Evolutionary conservation across 2,797 vertebrate genomes (phyloP).

Genomic region (Knipowitschia caucasica): DNA sequence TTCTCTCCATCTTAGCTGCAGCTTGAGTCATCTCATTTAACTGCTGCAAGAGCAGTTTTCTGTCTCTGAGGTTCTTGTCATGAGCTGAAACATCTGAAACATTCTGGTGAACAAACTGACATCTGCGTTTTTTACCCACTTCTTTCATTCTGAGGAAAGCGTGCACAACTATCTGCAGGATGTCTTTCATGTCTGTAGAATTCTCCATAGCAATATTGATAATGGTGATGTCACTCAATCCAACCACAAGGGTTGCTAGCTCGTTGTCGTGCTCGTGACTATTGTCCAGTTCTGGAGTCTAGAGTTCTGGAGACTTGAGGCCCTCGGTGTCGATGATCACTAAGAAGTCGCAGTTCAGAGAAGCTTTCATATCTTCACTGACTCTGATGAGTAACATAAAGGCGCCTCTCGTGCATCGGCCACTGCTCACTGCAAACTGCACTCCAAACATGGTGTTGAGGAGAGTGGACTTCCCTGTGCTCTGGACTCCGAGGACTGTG

Average conservation of each 20-base stretch:
- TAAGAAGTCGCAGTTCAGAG: slow-evolving; percentile 41
- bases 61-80: slow-evolving; percentile 73
- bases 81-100: slow-evolving; percentile 61
- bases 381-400: slow-evolving; percentile 78
- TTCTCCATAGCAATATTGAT: slow-evolving; percentile 82
- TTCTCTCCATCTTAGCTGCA: slow-evolving; percentile 68
- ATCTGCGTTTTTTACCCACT: slow-evolving; percentile 65
- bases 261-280: slow-evolving; percentile 71
- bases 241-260: slow-evolving; percentile 78
- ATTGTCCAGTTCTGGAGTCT: slow-evolving; percentile 34
- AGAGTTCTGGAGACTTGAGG: slow-evolving; percentile 64
- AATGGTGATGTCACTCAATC: slow-evolving; percentile 76
- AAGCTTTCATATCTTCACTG: slow-evolving; percentile 51
- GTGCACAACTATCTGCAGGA: slow-evolving; percentile 76
- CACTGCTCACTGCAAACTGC: slow-evolving; percentile 75
- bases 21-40: slow-evolving; percentile 72
- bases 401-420: slow-evolving; percentile 74
- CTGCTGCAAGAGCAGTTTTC: slow-evolving; percentile 58
- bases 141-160: slow-evolving; percentile 78
- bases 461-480: slow-evolving; percentile 79
- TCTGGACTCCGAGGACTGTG: slow-evolving; percentile 76
- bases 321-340: slow-evolving; percentile 78
- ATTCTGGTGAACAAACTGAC: slow-evolving; percentile 65
- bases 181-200: slow-evolving; percentile 76
- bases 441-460: slow-evolving; percentile 80